Evolutionary conservation across 2,888 invertebrate species (phyloP), one percentile per base, ranked within the genome.

Genomic region (Callimorpha dominula): DNA sequence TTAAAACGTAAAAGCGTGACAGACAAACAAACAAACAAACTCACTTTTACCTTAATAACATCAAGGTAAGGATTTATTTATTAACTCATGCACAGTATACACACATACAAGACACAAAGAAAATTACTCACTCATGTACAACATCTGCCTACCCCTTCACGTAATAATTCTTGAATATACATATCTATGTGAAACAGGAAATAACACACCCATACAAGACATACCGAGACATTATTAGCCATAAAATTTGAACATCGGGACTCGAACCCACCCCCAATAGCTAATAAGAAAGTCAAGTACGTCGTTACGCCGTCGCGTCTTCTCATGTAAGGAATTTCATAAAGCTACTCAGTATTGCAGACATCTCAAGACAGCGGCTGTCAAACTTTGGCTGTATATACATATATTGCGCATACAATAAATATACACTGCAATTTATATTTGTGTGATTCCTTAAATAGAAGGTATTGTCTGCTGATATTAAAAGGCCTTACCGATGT

Each of bases 281-380:
- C 81, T 79, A 83, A 79, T 85, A 85, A 83, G 77, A 76, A 66
- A 75, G 17, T 62, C 54, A 72, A 71, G 63, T 74, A 70, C 77
- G 80, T 72, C 78, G 79, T 83, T 74, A 74, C 77, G 74, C 14
- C 8, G 60, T 46, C 76, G 78, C 77, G 78, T 74, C 79, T 74
- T 64, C 77, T 66, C 75, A 76, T 78, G 79, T 76, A 71, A 86
- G 85, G 85, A 86, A 86, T 87, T 86, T 87, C 86, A 86, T 87
- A 84, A 81, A 79, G 84, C 83, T 75, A 86, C 83, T 86, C 78
- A 81, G 76, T 75, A 46, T 64, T 67, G 76, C 74, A 79, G 81
- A 83, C 78, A 72, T 73, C 76, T 65, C 70, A 72, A 62, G 70
- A 0, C 8, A 67, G 65, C 46, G 78, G 40, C 42, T 79, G 50